Evolutionary conservation across 2,113 vertebrate genomes (phyloP).

Genomic region (Bujurquina vittata): DNA sequence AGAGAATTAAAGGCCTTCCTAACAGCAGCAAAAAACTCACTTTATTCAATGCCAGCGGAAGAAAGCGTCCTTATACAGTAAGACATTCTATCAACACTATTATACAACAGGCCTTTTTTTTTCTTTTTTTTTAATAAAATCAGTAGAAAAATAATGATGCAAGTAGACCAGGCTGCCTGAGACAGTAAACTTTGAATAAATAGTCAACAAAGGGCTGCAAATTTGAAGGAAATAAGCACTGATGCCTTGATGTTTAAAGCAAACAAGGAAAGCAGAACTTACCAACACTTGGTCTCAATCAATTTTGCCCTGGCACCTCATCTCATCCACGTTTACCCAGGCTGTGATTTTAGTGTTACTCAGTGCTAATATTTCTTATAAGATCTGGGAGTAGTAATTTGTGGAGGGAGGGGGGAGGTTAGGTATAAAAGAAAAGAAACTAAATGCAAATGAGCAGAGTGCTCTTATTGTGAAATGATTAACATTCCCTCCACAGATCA

Average conservation of each 20-base stretch:
- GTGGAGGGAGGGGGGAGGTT: not conserved
- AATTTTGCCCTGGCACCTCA: not conserved
- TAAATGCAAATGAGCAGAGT: constrained; percentile 63
- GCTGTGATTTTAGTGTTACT: constrained; percentile 22
- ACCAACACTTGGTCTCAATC: constrained; percentile 9
- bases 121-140: not conserved
- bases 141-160: not conserved
- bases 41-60: constrained; percentile 20
- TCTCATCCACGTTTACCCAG: not conserved
- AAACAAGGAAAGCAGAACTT: constrained; percentile 25
- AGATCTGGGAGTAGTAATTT: constrained; percentile 21
- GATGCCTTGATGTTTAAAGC: constrained; percentile 15
- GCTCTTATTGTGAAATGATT: constrained; percentile 73
- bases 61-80: constrained; percentile 3
- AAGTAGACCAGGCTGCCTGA: not conserved
- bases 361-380: constrained; percentile 23
- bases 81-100: constrained; percentile 9
- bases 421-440: constrained; percentile 9
- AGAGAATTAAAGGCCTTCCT: constrained; percentile 17
- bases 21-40: not conserved
- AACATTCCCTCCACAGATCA: constrained; percentile 77
- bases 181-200: not conserved
- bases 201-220: not conserved
- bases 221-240: constrained; percentile 3
- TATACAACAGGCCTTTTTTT: not conserved